Evolutionary conservation across 2,888 invertebrate species (phyloP).

Genomic region (Platerodrilus igneus): DNA sequence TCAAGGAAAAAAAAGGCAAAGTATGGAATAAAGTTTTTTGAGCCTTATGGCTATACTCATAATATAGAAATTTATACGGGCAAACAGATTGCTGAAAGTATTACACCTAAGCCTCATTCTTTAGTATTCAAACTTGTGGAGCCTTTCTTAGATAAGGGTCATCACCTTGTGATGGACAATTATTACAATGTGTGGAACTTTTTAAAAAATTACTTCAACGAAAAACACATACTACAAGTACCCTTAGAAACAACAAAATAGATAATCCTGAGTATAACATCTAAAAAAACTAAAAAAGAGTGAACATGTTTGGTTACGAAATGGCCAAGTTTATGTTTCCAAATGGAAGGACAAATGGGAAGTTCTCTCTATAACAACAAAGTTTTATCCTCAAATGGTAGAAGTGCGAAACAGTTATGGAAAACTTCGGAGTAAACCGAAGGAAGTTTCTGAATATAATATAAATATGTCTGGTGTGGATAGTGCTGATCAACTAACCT

Average conservation of each 20-base stretch:
- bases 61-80: conserved; percentile 2
- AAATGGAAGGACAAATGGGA: conserved; percentile 27
- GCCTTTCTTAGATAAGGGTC: conserved; percentile 32
- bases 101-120: no score
- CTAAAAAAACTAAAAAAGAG: conserved; percentile 19
- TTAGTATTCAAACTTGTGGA: conserved; percentile 29
- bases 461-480: conserved; percentile 24
- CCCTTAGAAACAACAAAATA: conserved; percentile 18
- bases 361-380: conserved; percentile 25
- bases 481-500: conserved; percentile 20
- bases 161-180: conserved; percentile 35
- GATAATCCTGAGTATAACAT: conserved; percentile 20
- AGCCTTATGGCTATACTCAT: conserved; percentile 16
- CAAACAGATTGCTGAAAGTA: background rate
- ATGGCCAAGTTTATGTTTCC: conserved; percentile 20
- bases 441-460: conserved; percentile 20
- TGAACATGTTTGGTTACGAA: conserved; percentile 15
- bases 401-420: conserved; percentile 13
- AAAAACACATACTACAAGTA: conserved; percentile 26
- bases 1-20: conserved; percentile 22
- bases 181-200: conserved; percentile 28
- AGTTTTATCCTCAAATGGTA: conserved; percentile 23
- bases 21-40: conserved; percentile 25
- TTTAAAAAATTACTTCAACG: conserved; percentile 24
- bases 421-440: conserved; percentile 19